These are phyloP conservation scores for Cylindroiulus punctatus DNA, from an alignment of 2,888 invertebrate genomes.

Conservation along the genomic window DNA sequence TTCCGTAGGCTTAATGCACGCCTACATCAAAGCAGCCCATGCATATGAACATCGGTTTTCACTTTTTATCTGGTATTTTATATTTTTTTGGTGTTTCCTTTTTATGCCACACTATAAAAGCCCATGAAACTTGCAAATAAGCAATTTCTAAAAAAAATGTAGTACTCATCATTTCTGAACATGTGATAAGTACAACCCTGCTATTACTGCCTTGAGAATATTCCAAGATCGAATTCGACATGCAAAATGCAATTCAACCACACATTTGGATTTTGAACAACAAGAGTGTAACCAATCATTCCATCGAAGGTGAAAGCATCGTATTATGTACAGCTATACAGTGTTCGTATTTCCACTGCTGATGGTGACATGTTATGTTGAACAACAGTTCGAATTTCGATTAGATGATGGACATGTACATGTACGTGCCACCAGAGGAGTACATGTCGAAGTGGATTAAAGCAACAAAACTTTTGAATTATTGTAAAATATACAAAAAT, in stretches of 20 bases:
- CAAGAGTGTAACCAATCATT: background rate
- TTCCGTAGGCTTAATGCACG: background rate
- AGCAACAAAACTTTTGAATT: too few species aligned
- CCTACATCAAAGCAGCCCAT: background rate
- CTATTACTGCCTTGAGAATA: background rate
- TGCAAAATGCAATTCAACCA: background rate
- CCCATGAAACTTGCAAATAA: constrained; percentile 13
- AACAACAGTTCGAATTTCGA: too few species aligned
- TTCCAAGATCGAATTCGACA: background rate
- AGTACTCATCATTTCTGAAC: constrained; percentile 13
- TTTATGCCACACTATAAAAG: constrained; percentile 25
- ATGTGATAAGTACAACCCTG: constrained; percentile 7
- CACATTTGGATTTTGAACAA: background rate
- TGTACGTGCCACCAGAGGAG: too few species aligned
- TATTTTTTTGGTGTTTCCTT: constrained; percentile 15
- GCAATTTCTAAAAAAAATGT: constrained; percentile 19
- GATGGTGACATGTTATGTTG: too few species aligned
- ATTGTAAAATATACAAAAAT: too few species aligned
- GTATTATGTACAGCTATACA: background rate
- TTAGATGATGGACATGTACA: too few species aligned
- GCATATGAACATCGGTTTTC: constrained; percentile 32
- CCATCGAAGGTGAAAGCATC: background rate
- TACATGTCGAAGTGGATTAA: too few species aligned
- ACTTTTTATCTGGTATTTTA: constrained; percentile 21
- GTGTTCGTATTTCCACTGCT: too few species aligned